Conservation (phyloP, 2,797 vertebrate species). For the Acrossocheilus fasciatus region DNA sequence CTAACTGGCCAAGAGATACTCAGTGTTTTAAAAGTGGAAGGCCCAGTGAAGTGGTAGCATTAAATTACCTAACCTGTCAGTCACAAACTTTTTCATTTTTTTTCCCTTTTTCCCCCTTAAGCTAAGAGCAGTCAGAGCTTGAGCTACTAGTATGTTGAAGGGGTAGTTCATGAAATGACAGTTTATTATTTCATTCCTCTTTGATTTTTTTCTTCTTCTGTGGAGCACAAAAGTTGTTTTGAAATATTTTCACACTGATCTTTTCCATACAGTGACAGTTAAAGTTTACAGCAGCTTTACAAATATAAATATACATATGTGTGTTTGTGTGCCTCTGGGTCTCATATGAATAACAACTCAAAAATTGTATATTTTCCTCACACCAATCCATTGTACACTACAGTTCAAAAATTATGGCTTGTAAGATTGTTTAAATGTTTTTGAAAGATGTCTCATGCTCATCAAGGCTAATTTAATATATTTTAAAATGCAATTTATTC, state of each 20-base stretch:
- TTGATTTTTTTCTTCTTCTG: neutral
- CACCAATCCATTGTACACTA: neutral
- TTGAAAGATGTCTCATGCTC: neutral
- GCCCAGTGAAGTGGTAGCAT: constrained; percentile 43
- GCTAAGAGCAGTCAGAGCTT: constrained; percentile 40
- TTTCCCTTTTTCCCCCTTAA: neutral
- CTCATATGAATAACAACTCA: neutral
- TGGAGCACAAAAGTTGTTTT: neutral
- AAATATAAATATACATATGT: neutral
- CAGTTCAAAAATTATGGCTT: neutral
- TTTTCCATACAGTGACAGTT: neutral
- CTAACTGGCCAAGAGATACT: constrained; percentile 50
- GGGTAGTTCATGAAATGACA: neutral
- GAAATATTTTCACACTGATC: neutral
- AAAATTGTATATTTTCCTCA: neutral
- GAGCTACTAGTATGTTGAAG: constrained; percentile 4
- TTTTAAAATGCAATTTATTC: neutral
- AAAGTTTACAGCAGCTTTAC: neutral
- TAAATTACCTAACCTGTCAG: constrained; percentile 53
- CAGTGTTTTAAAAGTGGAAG: constrained; percentile 44
- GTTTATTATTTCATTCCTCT: neutral
- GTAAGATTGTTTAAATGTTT: neutral
- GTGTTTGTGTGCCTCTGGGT: neutral
- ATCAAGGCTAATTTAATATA: neutral
- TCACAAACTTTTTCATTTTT: constrained; percentile 35